Evolutionary conservation across 1,140 invertebrate species (phyloP).

Genomic region (Tyrophagus putrescentiae): DNA sequence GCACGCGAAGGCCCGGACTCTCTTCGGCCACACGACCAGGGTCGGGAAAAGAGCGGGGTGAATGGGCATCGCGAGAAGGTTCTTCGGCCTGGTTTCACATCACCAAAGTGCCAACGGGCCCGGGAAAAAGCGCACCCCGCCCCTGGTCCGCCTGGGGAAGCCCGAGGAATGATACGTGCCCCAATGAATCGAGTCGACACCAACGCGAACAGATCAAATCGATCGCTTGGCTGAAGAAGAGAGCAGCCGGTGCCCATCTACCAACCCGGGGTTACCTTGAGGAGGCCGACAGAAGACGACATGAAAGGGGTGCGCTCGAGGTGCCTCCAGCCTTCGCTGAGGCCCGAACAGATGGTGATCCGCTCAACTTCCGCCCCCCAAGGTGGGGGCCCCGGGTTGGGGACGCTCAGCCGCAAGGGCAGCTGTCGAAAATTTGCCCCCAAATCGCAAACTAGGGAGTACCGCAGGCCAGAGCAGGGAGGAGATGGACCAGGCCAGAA

Average conservation of each 20-base stretch:
- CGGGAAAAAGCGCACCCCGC: slow-evolving; percentile 4
- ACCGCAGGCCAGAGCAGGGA: no score
- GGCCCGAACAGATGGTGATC: not conserved
- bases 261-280: not conserved
- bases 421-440: no score
- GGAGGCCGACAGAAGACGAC: slow-evolving; percentile 2
- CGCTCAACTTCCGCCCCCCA: slow-evolving; percentile 15
- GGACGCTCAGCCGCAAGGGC: not conserved
- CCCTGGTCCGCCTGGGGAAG: not conserved
- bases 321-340: not conserved
- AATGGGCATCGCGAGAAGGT: not conserved
- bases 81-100: slow-evolving; percentile 14
- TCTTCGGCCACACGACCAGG: not conserved
- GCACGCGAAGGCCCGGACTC: not conserved
- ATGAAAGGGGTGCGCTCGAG: slow-evolving; percentile 7
- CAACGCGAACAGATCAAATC: not conserved
- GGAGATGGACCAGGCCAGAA: no score
- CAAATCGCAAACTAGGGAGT: no score
- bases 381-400: not conserved
- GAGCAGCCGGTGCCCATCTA: not conserved
- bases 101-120: not conserved
- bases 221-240: slow-evolving; percentile 9
- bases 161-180: slow-evolving; percentile 10
- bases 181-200: not conserved
- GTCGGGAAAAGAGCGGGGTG: not conserved